These are phyloP conservation scores for Elysia crispata DNA, from an alignment of 2,888 invertebrate genomes.

Conservation along the genomic window DNA sequence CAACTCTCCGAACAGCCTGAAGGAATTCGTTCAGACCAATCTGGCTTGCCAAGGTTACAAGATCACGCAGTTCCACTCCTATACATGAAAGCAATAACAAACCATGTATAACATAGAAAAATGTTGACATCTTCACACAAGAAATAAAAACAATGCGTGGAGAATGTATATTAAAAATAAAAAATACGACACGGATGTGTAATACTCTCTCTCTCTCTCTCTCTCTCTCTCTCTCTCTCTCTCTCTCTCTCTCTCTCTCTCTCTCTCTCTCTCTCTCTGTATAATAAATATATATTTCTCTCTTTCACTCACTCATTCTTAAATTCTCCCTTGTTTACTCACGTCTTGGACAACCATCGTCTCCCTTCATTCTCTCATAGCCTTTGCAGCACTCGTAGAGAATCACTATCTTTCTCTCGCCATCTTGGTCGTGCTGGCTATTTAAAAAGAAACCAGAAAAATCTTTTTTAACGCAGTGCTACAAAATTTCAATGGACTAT, in stretches of 20 bases:
- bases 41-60: constrained; percentile 81
- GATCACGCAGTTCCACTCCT: constrained; percentile 80
- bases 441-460: constrained; percentile 54
- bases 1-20: constrained; percentile 76
- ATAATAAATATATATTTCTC: no score
- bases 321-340: constrained; percentile 33
- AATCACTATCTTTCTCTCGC: constrained; percentile 82
- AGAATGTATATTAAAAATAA: no score
- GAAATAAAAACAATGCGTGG: not conserved
- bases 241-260: no score
- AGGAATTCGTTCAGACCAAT: constrained; percentile 82
- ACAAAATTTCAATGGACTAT: no score
- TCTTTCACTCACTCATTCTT: no score
- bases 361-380: constrained; percentile 78
- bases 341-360: constrained; percentile 79
- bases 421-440: constrained; percentile 81
- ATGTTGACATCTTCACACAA: no score
- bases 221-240: no score
- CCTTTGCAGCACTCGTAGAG: constrained; percentile 85
- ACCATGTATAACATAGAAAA: no score
- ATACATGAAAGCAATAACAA: constrained; percentile 38
- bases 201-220: no score
- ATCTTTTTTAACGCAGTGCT: no score
- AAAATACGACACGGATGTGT: no score
- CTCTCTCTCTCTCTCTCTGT: no score